Evolutionary conservation across 2,113 vertebrate genomes (phyloP), one percentile per base, ranked within the genome.

Genomic region (Antennarius striatus): DNA sequence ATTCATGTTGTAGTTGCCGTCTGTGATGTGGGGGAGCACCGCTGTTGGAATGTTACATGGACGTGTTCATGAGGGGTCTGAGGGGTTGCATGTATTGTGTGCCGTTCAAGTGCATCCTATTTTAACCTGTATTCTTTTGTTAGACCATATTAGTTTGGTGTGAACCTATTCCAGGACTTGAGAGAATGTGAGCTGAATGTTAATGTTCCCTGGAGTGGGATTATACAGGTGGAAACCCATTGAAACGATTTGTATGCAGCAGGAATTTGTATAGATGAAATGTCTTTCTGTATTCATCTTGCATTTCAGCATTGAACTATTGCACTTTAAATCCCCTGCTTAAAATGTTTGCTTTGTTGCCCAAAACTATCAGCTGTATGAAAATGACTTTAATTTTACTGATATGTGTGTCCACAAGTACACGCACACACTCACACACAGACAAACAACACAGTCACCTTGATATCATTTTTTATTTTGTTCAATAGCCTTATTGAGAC

Each of bases 261-360:
- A 63, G 73, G 75, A 79, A 79, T 74, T 65, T 61, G 64, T 63
- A 53, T 22, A 40, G 69, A 73, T 75, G 54, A 82, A 86, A 83
- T 64, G 71, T 59, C 75, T 83, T 74, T 87, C 68, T 78, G 79
- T 74, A 88, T 91, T 91, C 86, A 83, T 83, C 77, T 68, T 75
- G 73, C 80, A 56, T 43, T 86, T 73, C 80, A 75, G 77, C 56
- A 72, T 49, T 72, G 75, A 85, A 74, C 73, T 64, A 65, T 54
- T 77, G 62, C 60, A 56, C 74, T 79, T 81, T 80, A 55, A 86
- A 80, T 86, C 2, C 45, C 52, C 80, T 78, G 60, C 71, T 75
- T 81, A 58, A 79, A 85, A 85, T 83, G 73, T 83, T 88, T 83
- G 82, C 78, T 66, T 73, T 78, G 73, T 68, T 69, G 63, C 71